Evolutionary conservation across 2,113 vertebrate genomes (phyloP), one percentile per base, ranked within the genome.

Genomic region (Actinemys pallida): DNA sequence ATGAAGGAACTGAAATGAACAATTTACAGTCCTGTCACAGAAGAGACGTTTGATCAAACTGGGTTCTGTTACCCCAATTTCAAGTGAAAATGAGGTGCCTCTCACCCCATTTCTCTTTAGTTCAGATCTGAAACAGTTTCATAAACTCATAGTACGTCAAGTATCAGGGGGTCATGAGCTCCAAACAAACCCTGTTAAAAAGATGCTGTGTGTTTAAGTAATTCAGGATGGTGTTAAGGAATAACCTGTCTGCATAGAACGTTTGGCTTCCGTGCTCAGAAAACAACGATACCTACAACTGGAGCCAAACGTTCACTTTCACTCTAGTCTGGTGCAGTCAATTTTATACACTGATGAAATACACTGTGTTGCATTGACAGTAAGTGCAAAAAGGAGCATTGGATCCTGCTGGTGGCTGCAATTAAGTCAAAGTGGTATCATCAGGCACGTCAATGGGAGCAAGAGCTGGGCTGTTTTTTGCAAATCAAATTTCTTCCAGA

Each of bases 181-280:
- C 94, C 94, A 97, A 95, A 92, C 94, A 90, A 81, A 97, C 90
- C 97, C 92, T 94, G 62, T 89, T 93, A 92, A 83, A 95, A 89
- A 92, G 89, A 83, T 92, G 80, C 92, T 94, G 78, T 35, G 50
- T 83, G n/a, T 72, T 72, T 95, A 97, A 97, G 95, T 96, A 97
- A 93, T 97, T 97, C 93, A 96, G 16, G 96, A 96, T 92, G 96
- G 90, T 90, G 45, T 80, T 81, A 94, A 92, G 80, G 75, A 97
- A 86, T 88, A 94, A 92, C 82, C 62, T 35, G 80, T 81, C 90
- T 93, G 90, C 96, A 94, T 94, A 57, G 88, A 54, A 52, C 93
- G 84, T 95, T 89, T 91, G n/a, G 19, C 12, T 88, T 89, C 54
- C 91, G 29, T 65, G 14, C 56, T 96, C 84, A 84, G 5, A 84